Evolutionary conservation across 2,113 vertebrate species (phyloP), one percentile per base, ranked within the genome.

Genomic region (Corythornis vintsioides): DNA sequence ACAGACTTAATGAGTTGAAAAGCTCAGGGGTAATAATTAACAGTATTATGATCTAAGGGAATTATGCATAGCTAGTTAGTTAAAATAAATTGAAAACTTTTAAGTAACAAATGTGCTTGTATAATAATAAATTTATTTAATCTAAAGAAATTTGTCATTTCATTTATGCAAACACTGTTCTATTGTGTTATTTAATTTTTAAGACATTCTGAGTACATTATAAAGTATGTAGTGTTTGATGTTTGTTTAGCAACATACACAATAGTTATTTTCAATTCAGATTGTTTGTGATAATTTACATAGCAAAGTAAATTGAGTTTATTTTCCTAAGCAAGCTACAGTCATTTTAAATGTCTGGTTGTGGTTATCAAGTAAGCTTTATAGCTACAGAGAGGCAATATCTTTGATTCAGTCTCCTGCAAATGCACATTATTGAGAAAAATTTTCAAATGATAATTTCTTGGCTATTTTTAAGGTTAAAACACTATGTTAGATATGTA

Each of bases 21-120:
- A 93, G 29, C 82, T 91, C 26, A 52, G 35, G 70, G 67, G 80
- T 90, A 86, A 92, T 95, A 89, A 92, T 91, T 93, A 94, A 94
- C 67, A 77, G 45, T 73, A 21, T 84, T 83, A 60, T 40, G 19
- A 88, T 79, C 56, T 78, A 55, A 56, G 43, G 80, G 92, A 89
- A 83, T 90, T 92, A 52, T 13, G 60, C 0, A 0, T 88, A 92
- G 35, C 82, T 65, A 28, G 15, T 61, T 89, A 63, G 56, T 85
- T 87, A 90, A 76, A 89, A 83, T 48, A 88, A 92, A 72, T 40
- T 21, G 48, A 90, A 92, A 94, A 75, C 40, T 74, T 89, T 56
- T 26, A 66, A 70, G 40, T 33, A 42, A 83, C 77, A 38, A 77
- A 63, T 71, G 57, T 76, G 15, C 15, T 67, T 80, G 22, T 79